These are phyloP conservation scores for Plestiodon gilberti DNA, from an alignment of 2,113 vertebrate genomes.

Conservation along the genomic window DNA sequence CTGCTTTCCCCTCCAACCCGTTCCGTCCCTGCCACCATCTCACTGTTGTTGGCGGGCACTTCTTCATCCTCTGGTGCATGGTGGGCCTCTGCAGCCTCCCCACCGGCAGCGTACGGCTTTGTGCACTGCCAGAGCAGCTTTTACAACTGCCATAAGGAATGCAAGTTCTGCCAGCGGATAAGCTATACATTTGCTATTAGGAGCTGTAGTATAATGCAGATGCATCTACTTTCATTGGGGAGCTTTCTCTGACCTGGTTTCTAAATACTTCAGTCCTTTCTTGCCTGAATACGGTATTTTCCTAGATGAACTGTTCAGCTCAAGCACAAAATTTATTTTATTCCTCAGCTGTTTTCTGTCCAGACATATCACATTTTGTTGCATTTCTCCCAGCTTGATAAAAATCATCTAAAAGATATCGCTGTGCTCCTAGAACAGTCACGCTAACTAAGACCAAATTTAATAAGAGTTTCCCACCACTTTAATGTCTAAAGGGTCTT, in stretches of 20 bases:
- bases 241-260: not conserved
- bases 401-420: slow-evolving; percentile 1
- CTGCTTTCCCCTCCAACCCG: too few species aligned
- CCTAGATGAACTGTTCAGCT: slow-evolving; percentile 12
- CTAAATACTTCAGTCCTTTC: slow-evolving; percentile 1
- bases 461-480: slow-evolving; percentile 24
- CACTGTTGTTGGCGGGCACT: too few species aligned
- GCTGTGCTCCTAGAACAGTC: slow-evolving; percentile 27
- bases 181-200: not conserved
- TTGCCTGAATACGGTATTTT: not conserved
- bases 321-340: slow-evolving; percentile 10
- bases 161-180: too few species aligned
- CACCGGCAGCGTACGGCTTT: too few species aligned
- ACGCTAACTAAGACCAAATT: not conserved
- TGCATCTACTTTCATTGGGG: not conserved
- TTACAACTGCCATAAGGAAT: too few species aligned
- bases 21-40: too few species aligned
- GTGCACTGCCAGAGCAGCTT: too few species aligned
- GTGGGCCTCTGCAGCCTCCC: too few species aligned
- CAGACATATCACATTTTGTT: not conserved
- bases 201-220: not conserved
- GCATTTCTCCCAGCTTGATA: slow-evolving; percentile 18
- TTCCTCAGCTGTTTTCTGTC: slow-evolving; percentile 19
- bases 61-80: too few species aligned
- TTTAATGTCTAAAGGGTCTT: slow-evolving; percentile 10